Conservation (phyloP, 2,113 vertebrate species). For the Aegotheles bennettii region DNA sequence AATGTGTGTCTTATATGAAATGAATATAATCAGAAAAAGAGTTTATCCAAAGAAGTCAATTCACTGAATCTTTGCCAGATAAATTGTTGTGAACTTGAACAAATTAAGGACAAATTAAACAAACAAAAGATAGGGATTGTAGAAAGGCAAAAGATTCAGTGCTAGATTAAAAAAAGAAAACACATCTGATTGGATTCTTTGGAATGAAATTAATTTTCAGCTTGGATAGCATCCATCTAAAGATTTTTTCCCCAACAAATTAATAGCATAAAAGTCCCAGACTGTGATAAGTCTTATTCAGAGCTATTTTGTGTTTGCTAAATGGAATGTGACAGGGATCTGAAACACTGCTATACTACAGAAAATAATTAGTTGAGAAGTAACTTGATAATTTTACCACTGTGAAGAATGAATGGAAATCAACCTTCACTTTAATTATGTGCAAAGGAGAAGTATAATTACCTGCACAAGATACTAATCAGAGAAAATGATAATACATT, state of each 20-base stretch:
- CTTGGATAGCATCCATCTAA: conserved; percentile 77
- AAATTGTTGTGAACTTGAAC: conserved; percentile 1
- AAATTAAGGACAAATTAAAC: conserved; percentile 47
- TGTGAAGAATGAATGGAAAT: conserved; percentile 73
- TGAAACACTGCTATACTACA: conserved; percentile 69
- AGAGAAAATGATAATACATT: conserved; percentile 72
- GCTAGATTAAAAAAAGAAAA: neutral
- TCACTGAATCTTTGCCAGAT: neutral
- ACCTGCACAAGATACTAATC: conserved; percentile 73
- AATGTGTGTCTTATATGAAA: neutral
- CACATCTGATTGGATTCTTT: neutral
- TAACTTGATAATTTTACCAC: conserved; percentile 78
- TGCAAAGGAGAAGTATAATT: conserved; percentile 77
- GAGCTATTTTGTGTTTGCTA: conserved; percentile 77
- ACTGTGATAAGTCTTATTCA: conserved; percentile 73
- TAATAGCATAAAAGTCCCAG: conserved; percentile 78
- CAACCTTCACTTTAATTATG: conserved; percentile 75
- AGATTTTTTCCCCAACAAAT: conserved; percentile 77
- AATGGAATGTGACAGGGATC: conserved; percentile 78
- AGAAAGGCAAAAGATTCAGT: conserved; percentile 47
- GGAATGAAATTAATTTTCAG: conserved; percentile 79
- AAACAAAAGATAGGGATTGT: conserved; percentile 8
- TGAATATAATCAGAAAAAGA: neutral
- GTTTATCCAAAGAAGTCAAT: neutral
- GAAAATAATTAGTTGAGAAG: conserved; percentile 82